These are phyloP conservation scores for Tadarida brasiliensis DNA, from an alignment of 2,797 vertebrate genomes.

Conservation along the genomic window DNA sequence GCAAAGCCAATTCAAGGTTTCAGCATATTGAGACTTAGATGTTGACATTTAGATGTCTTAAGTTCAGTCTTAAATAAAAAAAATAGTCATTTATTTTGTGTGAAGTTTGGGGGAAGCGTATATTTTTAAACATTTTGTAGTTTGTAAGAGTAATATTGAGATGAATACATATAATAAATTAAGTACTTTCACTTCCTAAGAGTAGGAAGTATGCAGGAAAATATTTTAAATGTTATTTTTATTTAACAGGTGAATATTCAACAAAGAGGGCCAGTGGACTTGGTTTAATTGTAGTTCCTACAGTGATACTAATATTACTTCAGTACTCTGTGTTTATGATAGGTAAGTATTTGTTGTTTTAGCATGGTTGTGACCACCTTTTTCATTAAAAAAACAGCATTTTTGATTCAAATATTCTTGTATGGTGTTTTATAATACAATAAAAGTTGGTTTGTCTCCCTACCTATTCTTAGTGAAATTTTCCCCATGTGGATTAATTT, in stretches of 20 bases:
- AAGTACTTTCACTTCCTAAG: slow-evolving; percentile 19
- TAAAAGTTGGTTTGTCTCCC: slow-evolving; percentile 37
- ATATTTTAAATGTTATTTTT: slow-evolving; percentile 53
- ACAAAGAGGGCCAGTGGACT: slow-evolving; percentile 83
- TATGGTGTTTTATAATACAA: slow-evolving; percentile 6
- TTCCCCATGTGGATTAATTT: slow-evolving; percentile 41
- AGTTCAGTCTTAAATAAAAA: slow-evolving; percentile 51
- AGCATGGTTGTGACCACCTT: background rate
- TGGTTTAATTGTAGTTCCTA: slow-evolving; percentile 86
- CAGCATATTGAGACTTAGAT: background rate
- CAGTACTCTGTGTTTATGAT: slow-evolving; percentile 85
- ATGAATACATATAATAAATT: slow-evolving; percentile 32
- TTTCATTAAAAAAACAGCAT: slow-evolving; percentile 32
- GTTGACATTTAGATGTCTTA: background rate
- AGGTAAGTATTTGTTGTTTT: slow-evolving; percentile 83
- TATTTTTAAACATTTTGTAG: slow-evolving; percentile 37
- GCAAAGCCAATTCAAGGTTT: background rate
- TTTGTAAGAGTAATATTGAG: background rate
- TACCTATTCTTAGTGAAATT: slow-evolving; percentile 28
- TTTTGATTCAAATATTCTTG: slow-evolving; percentile 38
- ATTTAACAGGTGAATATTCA: slow-evolving; percentile 85
- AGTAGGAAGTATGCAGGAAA: slow-evolving; percentile 11
- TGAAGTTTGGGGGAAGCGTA: background rate
- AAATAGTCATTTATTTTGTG: background rate
- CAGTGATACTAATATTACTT: slow-evolving; percentile 81